Base-by-base conservation (phyloP, 2,888 invertebrate genomes). In the Drosophila borborema region DNA sequence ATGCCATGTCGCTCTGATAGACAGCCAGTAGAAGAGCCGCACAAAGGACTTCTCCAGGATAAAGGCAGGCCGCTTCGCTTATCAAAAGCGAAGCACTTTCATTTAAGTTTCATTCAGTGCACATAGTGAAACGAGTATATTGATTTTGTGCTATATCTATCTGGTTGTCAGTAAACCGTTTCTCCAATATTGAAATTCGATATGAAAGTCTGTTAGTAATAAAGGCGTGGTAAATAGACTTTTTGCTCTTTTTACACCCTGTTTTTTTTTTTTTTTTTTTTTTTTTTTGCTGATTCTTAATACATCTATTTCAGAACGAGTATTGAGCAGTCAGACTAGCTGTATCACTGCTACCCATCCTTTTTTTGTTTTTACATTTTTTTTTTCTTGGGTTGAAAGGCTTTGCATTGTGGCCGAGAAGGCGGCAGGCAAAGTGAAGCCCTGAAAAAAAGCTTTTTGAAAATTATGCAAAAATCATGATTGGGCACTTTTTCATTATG, bases 391-490 rank as follows among this genome's bases (percentile, higher is more conserved):
- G 86, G 83, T 82, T 80, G 73, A 59, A 67, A 72, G 64, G 54
- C 64, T 53, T 54, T 41, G n/a, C 55, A 70, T 75, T 84, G 75
- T 65, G 82, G 64, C 60, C 48, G 65, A 18, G 18, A 34, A 6
- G 12, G 18, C 61, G 59, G 64, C 18, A 34, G 51, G 18, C 4
- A 45, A 60, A 60, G 59, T 49, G 65, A 68, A 59, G 63, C 63
- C 46, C 48, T 59, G 65, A 48, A 72, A 67, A 68, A 68, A 59
- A 76, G 72, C 76, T 85, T 77, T 73, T 79, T 71, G 36, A 72
- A 81, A 84, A 80, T 79, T 81, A 85, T 89, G 74, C 82, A 77
- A 79, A 87, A 88, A 82, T 79, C 74, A 89, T 89, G 90, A 85
- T 85, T 72, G 77, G 69, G 80, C 90, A 74, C 51, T 87, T 85